Percentiles rank a stretch among this genome's conserved stretches.
Conservation (phyloP, 2,888 invertebrate species). For the Gandaritis pyraliata region DNA sequence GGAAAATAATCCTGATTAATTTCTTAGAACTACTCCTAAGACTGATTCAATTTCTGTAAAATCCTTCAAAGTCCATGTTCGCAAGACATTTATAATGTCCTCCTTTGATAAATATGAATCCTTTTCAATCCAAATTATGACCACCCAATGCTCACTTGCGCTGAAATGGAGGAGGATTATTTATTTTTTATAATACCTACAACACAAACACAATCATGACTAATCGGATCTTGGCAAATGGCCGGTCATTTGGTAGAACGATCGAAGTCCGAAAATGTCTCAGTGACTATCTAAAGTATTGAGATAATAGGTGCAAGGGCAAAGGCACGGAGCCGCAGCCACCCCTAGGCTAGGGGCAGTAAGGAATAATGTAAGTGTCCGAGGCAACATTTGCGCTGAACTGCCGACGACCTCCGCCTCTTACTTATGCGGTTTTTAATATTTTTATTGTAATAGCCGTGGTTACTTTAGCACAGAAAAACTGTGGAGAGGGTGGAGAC, state of each 20-base stretch:
- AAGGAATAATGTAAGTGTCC: slow-evolving; percentile 82
- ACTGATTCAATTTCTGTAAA: slow-evolving; percentile 70
- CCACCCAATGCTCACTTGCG: slow-evolving; percentile 48
- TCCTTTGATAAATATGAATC: slow-evolving; percentile 73
- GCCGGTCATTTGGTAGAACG: slow-evolving; percentile 79
- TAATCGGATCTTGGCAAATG: slow-evolving; percentile 82
- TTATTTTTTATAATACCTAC: slow-evolving; percentile 69
- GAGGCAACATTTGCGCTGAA: slow-evolving; percentile 84
- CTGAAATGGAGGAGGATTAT: slow-evolving; percentile 67
- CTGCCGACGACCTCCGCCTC: slow-evolving; percentile 82
- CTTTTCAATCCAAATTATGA: slow-evolving; percentile 64
- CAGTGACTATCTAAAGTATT: slow-evolving; percentile 83
- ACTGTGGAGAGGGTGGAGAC: slow-evolving; percentile 45
- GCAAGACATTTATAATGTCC: slow-evolving; percentile 61
- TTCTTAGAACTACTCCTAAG: slow-evolving; percentile 61
- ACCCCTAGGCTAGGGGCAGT: slow-evolving; percentile 61
- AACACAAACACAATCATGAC: slow-evolving; percentile 81
- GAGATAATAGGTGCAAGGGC: slow-evolving; percentile 81
- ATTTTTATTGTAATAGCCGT: slow-evolving; percentile 87
- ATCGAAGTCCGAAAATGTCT: slow-evolving; percentile 74
- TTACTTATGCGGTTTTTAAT: slow-evolving; percentile 85
- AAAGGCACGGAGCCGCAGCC: slow-evolving; percentile 54
- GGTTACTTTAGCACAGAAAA: slow-evolving; percentile 61
- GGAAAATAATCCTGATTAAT: slow-evolving; percentile 77
- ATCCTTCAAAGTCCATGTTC: slow-evolving; percentile 65